Evolutionary conservation across 2,888 invertebrate species (phyloP).

Genomic region (Dynastes tityus): DNA sequence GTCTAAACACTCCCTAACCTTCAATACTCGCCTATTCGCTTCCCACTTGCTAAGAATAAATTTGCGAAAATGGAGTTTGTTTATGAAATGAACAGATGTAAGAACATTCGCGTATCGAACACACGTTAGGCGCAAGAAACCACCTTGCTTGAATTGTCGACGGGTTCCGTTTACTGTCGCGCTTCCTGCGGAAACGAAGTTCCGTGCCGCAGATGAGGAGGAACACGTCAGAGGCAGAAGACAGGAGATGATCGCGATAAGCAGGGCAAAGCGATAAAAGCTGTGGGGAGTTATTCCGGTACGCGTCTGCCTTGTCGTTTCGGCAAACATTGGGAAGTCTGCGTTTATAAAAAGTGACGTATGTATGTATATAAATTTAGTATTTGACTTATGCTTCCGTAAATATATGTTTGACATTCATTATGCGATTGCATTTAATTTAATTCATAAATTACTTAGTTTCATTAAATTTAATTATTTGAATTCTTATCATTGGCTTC

Average conservation of each 20-base stretch:
- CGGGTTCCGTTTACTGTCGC: constrained; percentile 15
- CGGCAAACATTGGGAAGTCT: not conserved
- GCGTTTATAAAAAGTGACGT: not conserved
- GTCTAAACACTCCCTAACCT: constrained; percentile 20
- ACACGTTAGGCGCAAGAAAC: not conserved
- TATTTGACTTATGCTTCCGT: too few species aligned
- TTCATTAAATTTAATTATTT: too few species aligned
- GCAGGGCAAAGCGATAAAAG: not conserved
- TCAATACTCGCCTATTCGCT: constrained; percentile 16
- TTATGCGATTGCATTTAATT: too few species aligned
- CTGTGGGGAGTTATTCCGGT: constrained; percentile 16
- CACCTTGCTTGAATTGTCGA: not conserved
- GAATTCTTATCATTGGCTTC: too few species aligned
- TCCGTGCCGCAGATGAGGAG: constrained; percentile 8
- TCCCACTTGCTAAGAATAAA: constrained; percentile 35
- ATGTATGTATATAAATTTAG: constrained; percentile 1
- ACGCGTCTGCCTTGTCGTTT: not conserved
- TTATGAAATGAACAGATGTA: constrained; percentile 19
- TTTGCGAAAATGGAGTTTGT: constrained; percentile 31
- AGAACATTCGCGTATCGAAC: constrained; percentile 14
- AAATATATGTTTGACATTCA: too few species aligned
- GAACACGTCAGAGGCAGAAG: not conserved
- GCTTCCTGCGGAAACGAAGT: constrained; percentile 29
- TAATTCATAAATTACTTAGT: too few species aligned
- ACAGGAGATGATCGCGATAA: constrained; percentile 26